Percentiles rank a stretch among this genome's conserved stretches.
These are phyloP conservation scores for Mesitornis unicolor DNA, from an alignment of 2,113 vertebrate species.

Conservation along the genomic window DNA sequence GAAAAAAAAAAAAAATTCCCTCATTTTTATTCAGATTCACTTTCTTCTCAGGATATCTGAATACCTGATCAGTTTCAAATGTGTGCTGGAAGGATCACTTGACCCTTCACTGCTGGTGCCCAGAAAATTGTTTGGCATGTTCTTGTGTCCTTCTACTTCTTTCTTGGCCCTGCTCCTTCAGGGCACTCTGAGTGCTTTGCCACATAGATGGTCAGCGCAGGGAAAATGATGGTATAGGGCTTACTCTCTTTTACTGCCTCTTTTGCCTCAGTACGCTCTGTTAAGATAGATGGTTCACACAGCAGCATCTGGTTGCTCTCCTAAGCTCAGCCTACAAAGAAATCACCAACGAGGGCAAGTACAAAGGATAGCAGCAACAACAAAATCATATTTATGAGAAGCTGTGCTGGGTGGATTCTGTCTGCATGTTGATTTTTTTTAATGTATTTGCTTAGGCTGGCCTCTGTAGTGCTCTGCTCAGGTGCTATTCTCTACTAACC, in stretches of 20 bases:
- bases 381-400: not conserved
- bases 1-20: not conserved
- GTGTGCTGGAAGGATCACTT: not conserved
- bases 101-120: rapidly evolving
- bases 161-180: not conserved
- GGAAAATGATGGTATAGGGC: not conserved
- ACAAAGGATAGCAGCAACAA: not conserved
- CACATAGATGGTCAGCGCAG: not conserved
- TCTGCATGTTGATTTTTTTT: not conserved
- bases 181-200: not conserved
- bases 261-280: not conserved
- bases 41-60: not conserved
- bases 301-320: not conserved
- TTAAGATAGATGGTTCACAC: not conserved
- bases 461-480: not conserved
- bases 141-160: not conserved
- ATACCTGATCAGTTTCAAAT: not conserved
- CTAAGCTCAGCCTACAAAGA: not conserved
- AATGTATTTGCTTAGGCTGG: not conserved
- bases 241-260: not conserved
- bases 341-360: not conserved
- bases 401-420: not conserved
- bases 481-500: not conserved
- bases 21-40: not conserved
- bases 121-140: not conserved